Evolutionary conservation across 1,140 invertebrate species (phyloP).

Genomic region (Coelopa frigida): DNA sequence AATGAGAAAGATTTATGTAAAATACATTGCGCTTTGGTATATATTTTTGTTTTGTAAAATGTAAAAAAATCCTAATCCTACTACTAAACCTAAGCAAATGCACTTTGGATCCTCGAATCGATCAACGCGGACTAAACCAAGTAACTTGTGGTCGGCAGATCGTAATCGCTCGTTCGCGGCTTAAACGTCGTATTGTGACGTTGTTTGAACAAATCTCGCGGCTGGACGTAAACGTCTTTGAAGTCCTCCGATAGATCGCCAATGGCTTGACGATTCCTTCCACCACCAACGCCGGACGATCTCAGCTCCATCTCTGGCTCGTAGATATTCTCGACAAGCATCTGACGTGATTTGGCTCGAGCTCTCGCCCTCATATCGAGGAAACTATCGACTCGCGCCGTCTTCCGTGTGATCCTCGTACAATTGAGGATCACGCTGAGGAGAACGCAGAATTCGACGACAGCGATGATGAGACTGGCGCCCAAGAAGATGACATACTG

Average conservation of each 20-base stretch:
- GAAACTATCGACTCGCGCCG: constrained; percentile 11
- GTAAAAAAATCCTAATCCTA: neutral
- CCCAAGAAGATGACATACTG: constrained; percentile 66
- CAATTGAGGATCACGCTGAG: constrained; percentile 63
- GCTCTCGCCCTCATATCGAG: neutral
- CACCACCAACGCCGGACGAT: neutral
- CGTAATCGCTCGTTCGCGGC: constrained; percentile 25
- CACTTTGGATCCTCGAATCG: neutral
- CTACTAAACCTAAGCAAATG: neutral
- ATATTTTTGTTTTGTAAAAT: neutral
- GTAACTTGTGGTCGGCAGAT: constrained; percentile 23
- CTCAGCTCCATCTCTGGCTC: constrained; percentile 28
- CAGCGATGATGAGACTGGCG: constrained; percentile 55
- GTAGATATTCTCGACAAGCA: constrained; percentile 36
- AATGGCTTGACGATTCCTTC: constrained; percentile 18
- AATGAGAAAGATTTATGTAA: too few relatives aligned
- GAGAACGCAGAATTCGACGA: constrained; percentile 62
- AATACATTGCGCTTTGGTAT: constrained; percentile 6
- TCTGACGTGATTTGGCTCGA: constrained; percentile 21
- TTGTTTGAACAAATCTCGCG: constrained; percentile 29
- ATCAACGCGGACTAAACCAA: constrained; percentile 25
- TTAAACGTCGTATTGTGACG: constrained; percentile 29
- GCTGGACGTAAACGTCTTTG: constrained; percentile 35
- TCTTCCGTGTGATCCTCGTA: constrained; percentile 48
- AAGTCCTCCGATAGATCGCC: constrained; percentile 22